Base-by-base conservation (phyloP, 2,888 invertebrate species). In the Agrotis clavis region DNA sequence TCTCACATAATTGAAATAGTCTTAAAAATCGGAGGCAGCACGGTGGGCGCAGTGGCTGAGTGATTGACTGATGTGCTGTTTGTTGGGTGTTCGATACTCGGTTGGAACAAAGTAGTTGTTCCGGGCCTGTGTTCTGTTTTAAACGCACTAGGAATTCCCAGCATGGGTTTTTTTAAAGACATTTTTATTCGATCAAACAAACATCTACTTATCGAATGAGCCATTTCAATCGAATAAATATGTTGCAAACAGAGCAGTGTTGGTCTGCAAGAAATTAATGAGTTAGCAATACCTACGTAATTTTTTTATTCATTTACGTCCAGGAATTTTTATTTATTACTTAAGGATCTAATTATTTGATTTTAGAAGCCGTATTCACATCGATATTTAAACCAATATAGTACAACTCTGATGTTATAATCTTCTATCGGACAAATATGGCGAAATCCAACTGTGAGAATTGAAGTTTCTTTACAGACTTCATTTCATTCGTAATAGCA, bases 401-500 rank as follows among this genome's bases (percentile, higher is more conserved):
- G 18, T 18, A 57, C 41, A 4, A 67, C 16, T 45, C 35, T 72
- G 68, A 80, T 71, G 68, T 82, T 72, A 84, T 82, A 82, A 85
- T 41, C 11, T 41, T 41, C 41, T 41, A 41, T 86, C 73, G n/a
- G 53, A 71, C 67, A 71, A 51, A 77, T 74, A 79, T 84, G 70
- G 79, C 50, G 56, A 86, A 79, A 79, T 79, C 71, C 78, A 69
- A 78, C 74, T 75, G 71, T 67, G 84, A 67, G 72, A 50, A 68
- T 67, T 53, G 56, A 71, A 71, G 73, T 80, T 84, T 68, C 70
- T 76, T 69, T 53, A 65, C 56, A 75, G 81, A 77, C 79, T 84
- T 77, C 70, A 80, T 86, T 78, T 80, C 75, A 71, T 73, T 77
- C 67, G 72, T 82, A 85, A 82, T 73, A 76, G 70, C 67, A 75